Evolutionary conservation across 2,113 vertebrate species (phyloP), one percentile per base, ranked within the genome.

Genomic region (Myodes glareolus): DNA sequence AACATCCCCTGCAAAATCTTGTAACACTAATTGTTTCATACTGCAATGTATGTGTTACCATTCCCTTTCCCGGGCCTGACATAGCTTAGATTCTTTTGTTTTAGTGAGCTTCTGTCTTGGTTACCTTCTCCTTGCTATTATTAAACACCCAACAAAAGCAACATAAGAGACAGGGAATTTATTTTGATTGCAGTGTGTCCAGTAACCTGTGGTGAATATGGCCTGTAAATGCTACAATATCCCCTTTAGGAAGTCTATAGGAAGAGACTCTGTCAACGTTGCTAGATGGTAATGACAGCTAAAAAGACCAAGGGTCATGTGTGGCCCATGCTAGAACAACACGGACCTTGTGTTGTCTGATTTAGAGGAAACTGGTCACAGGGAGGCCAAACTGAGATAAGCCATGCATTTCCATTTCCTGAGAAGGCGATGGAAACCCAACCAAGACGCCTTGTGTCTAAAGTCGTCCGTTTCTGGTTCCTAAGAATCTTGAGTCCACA

Each of bases 361-460:
- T 61, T 68, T 77, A 58, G 81, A 94, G 47, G 65, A 96, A 92
- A 31, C 11, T 47, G 13, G 8, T 88, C 77, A 84, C 92, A 92
- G 31, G 75, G 88, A 96, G 42, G n/a, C 6, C 31, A 70, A 95
- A 90, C 67, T 52, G 42, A 91, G 80, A 95, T 13, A 55, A 31
- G 77, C 31, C 86, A 68, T 29, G 11, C 19, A 86, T 75, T 25
- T 76, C 91, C 19, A 89, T 70, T 25, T 70, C 91, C 58, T 42
- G 39, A 89, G 36, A n/a, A 68, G 65, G 16, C 86, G 5, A 84
- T 47, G 94, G 68, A 91, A 63, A 94, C 31, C 86, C 65, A 95
- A 92, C 72, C 78, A 92, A 85, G 95, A 93, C 45, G 55, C n/a
- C 86, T 63, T 12, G 16, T 33, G 94, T 93, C 68, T 82, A 91